These are phyloP conservation scores for Epiblema foenella DNA, from an alignment of 2,888 invertebrate species.

Conservation along the genomic window DNA sequence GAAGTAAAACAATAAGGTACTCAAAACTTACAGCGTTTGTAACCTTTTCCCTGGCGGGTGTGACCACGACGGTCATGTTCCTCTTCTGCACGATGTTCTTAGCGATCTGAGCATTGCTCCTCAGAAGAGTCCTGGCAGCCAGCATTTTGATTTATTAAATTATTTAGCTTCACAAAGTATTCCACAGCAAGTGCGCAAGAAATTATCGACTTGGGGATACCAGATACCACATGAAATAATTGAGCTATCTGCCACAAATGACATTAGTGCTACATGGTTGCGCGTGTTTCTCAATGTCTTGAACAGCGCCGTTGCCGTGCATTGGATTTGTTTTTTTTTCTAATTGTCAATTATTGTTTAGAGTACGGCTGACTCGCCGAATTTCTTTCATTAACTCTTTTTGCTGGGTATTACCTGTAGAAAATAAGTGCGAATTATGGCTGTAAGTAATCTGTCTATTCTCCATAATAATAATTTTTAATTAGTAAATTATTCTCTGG, in stretches of 20 bases:
- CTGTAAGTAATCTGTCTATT: conserved; percentile 31
- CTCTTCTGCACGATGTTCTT: conserved; percentile 71
- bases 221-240: conserved; percentile 33
- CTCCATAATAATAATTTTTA: background rate
- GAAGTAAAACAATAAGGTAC: background rate
- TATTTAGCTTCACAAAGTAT: conserved; percentile 42
- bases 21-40: conserved; percentile 65
- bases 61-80: conserved; percentile 68
- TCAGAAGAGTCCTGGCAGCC: conserved; percentile 67
- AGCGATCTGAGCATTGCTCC: conserved; percentile 62
- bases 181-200: conserved; percentile 39
- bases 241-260: background rate
- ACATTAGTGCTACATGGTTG: background rate
- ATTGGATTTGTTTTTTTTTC: conserved; percentile 14
- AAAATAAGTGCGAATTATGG: conserved; percentile 27
- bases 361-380: conserved; percentile 16
- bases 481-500: background rate
- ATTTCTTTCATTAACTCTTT: background rate
- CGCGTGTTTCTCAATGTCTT: conserved; percentile 3
- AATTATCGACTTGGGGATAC: conserved; percentile 37
- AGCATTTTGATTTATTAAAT: conserved; percentile 63
- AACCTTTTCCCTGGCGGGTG: conserved; percentile 68
- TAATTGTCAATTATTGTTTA: conserved; percentile 38
- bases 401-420: conserved; percentile 4
- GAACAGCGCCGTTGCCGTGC: conserved; percentile 17